phyloP scores from a whole-genome alignment of 2,113 vertebrate species.

The Bagarius yarrelli region DNA sequence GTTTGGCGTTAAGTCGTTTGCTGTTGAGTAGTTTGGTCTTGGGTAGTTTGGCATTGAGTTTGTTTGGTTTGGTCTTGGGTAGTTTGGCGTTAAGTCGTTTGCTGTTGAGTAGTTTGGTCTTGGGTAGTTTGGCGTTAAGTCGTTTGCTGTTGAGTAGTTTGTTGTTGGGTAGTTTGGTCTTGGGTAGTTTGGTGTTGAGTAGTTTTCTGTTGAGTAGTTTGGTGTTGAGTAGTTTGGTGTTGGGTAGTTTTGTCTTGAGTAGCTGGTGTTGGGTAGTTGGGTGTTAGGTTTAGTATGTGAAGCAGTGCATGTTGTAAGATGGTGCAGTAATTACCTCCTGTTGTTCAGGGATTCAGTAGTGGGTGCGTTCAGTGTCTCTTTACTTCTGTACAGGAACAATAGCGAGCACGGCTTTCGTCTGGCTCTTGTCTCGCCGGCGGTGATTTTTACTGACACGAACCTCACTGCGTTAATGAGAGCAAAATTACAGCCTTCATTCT shows the following conservation, averaged over 20 bases:
- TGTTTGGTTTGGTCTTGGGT: not conserved
- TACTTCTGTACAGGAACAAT: slow-evolving; percentile 1
- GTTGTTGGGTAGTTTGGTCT: no score
- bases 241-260: no score
- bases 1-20: no score
- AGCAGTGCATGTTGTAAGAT: not conserved
- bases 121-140: no score
- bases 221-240: no score
- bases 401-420: not conserved
- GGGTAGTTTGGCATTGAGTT: no score
- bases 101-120: no score
- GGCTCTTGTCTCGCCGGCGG: not conserved
- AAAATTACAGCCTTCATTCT: slow-evolving; percentile 24
- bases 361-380: not conserved
- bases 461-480: slow-evolving; percentile 9
- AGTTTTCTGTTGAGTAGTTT: no score
- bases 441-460: slow-evolving; percentile 9
- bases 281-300: not conserved
- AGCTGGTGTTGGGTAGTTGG: not conserved
- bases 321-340: not conserved
- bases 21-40: no score
- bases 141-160: no score
- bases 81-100: not conserved
- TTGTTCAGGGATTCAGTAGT: not conserved
- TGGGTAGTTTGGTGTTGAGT: no score